Evolutionary conservation across 2,797 vertebrate genomes (phyloP), one percentile per base, ranked within the genome.

Genomic region (Melanotaenia trifasciata): DNA sequence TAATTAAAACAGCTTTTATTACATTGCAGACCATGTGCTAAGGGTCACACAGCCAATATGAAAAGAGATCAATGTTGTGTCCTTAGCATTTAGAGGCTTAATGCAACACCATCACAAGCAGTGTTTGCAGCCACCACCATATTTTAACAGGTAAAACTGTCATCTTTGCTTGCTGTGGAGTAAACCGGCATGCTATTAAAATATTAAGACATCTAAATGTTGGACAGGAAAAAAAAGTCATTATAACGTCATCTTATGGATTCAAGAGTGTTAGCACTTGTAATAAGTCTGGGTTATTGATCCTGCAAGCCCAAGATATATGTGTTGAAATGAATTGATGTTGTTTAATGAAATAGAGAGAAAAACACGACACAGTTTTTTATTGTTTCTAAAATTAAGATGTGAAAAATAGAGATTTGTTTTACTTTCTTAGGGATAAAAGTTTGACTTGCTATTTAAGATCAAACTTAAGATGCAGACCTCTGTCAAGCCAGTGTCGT

Each of bases 281-380:
- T 18, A 40, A 36, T 56, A 56, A 40, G 38, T 56, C 35, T 56
- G 32, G 28, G 35, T 30, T 66, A 53, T 53, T 66, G 33, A 66
- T 66, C 50, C 24, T 20, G 26, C 33, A 36, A 40, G 5, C 16
- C 12, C 30, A 65, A 35, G 53, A 26, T 20, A 54, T 50, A 36
- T 36, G n/a, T 53, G 43, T 64, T 51, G 62, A 50, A 64, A 20
- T 64, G 20, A 50, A 33, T 26, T 20, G 32, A 47, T 28, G n/a
- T 11, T 47, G n/a, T 47, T n/a, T 47, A 47, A 47, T 9, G 20
- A 47, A n/a, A 20, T 47, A 20, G 2, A n/a, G 20, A 45, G 43
- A 45, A 20, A 47, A 47, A 47, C 18, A 50, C 7, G 4, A n/a
- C 7, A 20, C 18, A 50, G 3, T n/a, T n/a, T 30, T 33, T 64